phyloP scores from a whole-genome alignment of 1,140 invertebrate genomes.

The Ganaspis sp. region DNA sequence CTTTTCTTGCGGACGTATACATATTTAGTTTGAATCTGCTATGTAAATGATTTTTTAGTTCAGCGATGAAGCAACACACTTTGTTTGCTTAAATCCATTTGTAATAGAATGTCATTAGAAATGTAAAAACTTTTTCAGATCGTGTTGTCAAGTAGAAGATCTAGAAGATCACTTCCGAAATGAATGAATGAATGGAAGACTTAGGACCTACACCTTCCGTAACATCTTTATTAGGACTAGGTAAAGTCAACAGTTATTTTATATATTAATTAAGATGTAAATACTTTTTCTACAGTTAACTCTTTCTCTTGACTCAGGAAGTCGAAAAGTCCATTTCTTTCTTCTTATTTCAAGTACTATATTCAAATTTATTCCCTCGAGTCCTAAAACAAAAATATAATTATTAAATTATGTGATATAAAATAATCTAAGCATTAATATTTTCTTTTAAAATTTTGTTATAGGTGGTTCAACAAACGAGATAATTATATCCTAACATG shows the following conservation, averaged over 20 bases:
- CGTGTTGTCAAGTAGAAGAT: slow-evolving; percentile 85
- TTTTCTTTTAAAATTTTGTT: neutral
- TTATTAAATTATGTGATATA: no score
- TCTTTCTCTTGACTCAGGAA: no score
- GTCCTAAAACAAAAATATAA: no score
- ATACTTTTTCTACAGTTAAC: no score
- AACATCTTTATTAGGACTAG: slow-evolving; percentile 78
- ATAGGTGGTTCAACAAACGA: slow-evolving; percentile 61
- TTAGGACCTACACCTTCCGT: slow-evolving; percentile 82
- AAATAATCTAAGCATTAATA: neutral
- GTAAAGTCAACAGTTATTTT: slow-evolving; percentile 50
- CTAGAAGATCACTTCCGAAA: slow-evolving; percentile 85
- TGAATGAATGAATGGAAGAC: slow-evolving; percentile 85
- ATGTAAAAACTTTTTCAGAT: slow-evolving; percentile 85
- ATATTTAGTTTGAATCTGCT: slow-evolving; percentile 37
- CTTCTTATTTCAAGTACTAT: no score
- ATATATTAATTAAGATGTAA: neutral
- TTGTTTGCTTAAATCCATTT: slow-evolving; percentile 85
- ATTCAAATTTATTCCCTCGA: no score
- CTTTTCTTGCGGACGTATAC: no score
- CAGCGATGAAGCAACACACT: slow-evolving; percentile 86
- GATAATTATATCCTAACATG: slow-evolving; percentile 68
- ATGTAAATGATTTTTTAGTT: slow-evolving; percentile 77
- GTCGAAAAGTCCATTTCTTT: no score
- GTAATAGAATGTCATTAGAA: slow-evolving; percentile 88